Conservation (phyloP, 2,888 invertebrate genomes). For the Polydrusus cervinus region DNA sequence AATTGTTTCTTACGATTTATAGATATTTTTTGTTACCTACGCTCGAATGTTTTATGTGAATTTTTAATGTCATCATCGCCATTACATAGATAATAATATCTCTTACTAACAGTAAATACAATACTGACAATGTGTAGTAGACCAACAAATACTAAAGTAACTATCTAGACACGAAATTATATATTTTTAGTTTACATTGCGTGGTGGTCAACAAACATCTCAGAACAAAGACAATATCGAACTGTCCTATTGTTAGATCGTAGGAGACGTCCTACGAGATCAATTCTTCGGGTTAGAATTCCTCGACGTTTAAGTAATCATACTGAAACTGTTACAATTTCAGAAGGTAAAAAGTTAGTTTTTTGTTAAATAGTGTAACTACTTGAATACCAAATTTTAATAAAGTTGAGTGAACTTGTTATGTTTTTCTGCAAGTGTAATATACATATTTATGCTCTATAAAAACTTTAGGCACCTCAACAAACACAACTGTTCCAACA, state of each 20-base stretch:
- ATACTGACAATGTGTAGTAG: too few relatives aligned
- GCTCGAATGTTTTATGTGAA: too few relatives aligned
- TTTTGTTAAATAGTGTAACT: too few relatives aligned
- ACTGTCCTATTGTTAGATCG: slow-evolving; percentile 81
- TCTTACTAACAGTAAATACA: too few relatives aligned
- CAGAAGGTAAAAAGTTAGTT: slow-evolving; percentile 62
- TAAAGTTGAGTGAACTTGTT: too few relatives aligned
- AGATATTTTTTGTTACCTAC: too few relatives aligned
- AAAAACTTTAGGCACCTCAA: slow-evolving; percentile 32
- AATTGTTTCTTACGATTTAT: too few relatives aligned
- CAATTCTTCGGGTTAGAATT: slow-evolving; percentile 62
- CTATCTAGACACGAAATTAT: background rate
- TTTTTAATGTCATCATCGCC: too few relatives aligned
- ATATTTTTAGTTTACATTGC: slow-evolving; percentile 75
- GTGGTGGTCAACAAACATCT: slow-evolving; percentile 86
- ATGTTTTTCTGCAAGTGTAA: too few relatives aligned
- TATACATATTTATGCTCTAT: background rate
- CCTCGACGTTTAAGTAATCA: slow-evolving; percentile 68
- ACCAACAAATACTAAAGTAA: too few relatives aligned
- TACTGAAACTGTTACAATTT: slow-evolving; percentile 67
- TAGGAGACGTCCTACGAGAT: slow-evolving; percentile 63
- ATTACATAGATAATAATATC: too few relatives aligned
- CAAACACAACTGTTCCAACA: slow-evolving; percentile 30
- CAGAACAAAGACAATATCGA: slow-evolving; percentile 74
- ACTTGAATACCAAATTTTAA: too few relatives aligned